These are phyloP conservation scores for Drosophila sechellia DNA, from an alignment of 1,140 invertebrate species.

Conservation along the genomic window DNA sequence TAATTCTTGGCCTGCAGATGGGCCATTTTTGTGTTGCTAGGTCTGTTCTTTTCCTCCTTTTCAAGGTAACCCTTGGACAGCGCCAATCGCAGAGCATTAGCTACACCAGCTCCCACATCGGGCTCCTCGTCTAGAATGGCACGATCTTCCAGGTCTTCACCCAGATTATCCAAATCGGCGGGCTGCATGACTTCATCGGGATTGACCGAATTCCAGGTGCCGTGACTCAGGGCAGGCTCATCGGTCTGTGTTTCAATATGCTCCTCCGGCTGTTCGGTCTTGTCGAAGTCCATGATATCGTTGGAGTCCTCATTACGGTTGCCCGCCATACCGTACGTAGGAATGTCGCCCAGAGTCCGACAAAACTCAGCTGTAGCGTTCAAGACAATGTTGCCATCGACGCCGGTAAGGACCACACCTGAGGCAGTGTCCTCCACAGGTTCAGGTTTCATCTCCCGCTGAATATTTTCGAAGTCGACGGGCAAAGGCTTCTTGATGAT, in stretches of 20 bases:
- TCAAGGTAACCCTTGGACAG: conserved; percentile 98
- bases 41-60: conserved; percentile 90
- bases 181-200: conserved; percentile 82
- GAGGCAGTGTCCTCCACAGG: conserved; percentile 69
- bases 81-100: conserved; percentile 95
- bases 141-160: conserved; percentile 86
- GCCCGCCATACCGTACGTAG: conserved; percentile 94
- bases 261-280: conserved; percentile 62
- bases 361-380: conserved; percentile 99
- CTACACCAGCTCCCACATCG: conserved; percentile 95
- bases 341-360: conserved; percentile 97
- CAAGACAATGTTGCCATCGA: conserved; percentile 89
- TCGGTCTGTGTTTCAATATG: conserved; percentile 55
- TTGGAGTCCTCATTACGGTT: conserved; percentile 94
- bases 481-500: conserved; percentile 84
- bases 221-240: conserved; percentile 64
- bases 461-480: conserved; percentile 84
- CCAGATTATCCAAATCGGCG: conserved; percentile 75
- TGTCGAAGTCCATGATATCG: conserved; percentile 88
- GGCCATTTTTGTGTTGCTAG: conserved; percentile 90
- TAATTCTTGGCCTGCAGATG: conserved; percentile 95
- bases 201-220: conserved; percentile 86
- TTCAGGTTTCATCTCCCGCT: conserved; percentile 85
- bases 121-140: conserved; percentile 97
- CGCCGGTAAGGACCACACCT: conserved; percentile 31